phyloP scores from a whole-genome alignment of 1,140 invertebrate species.

The Bombyx mandarina region DNA sequence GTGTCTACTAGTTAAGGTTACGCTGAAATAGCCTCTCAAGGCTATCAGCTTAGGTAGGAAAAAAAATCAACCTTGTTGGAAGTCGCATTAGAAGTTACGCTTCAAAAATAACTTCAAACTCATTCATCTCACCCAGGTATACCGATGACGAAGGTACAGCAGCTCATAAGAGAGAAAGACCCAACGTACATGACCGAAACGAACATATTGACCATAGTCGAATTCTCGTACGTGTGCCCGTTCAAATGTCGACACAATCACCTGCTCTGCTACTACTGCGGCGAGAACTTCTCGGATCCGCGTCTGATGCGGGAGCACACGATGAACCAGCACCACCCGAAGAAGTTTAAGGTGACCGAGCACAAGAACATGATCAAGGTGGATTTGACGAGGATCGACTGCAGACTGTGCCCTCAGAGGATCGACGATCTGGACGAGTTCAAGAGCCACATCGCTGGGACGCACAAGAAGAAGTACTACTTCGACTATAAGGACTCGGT shows the following conservation, averaged over 20 bases:
- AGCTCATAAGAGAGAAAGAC: slow-evolving; percentile 46
- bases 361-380: slow-evolving; percentile 55
- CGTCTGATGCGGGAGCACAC: slow-evolving; percentile 34
- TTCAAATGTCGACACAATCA: slow-evolving; percentile 60
- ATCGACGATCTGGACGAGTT: slow-evolving; percentile 43
- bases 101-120: background rate
- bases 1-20: too few species aligned
- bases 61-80: slow-evolving; percentile 2
- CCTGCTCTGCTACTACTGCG: slow-evolving; percentile 53
- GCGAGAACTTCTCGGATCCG: slow-evolving; percentile 34
- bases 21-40: too few species aligned
- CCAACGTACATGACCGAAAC: slow-evolving; percentile 46
- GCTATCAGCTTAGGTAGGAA: too few species aligned
- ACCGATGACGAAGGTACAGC: slow-evolving; percentile 47
- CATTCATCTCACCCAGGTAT: slow-evolving; percentile 22
- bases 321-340: slow-evolving; percentile 30
- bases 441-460: slow-evolving; percentile 33
- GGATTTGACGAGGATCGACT: slow-evolving; percentile 50
- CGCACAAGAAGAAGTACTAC: slow-evolving; percentile 49
- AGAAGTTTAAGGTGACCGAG: slow-evolving; percentile 49
- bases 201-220: slow-evolving; percentile 48
- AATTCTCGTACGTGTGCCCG: slow-evolving; percentile 49
- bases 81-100: background rate
- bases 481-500: slow-evolving; percentile 38
- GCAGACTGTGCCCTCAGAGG: slow-evolving; percentile 31